These are phyloP conservation scores for Chaetodon trifascialis DNA, from an alignment of 2,113 vertebrate genomes.

Conservation along the genomic window DNA sequence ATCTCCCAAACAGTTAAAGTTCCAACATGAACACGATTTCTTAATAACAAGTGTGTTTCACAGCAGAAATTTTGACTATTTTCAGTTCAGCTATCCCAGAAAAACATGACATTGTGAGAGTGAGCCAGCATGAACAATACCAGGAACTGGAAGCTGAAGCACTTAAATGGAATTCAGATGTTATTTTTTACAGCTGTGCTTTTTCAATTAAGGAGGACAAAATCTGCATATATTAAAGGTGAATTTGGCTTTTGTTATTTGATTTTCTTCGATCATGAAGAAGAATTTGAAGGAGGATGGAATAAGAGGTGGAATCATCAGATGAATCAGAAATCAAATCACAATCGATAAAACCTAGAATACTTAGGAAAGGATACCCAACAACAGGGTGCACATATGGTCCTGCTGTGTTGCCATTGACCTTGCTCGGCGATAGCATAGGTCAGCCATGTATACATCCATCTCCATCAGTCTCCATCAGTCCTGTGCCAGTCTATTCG, in stretches of 20 bases:
- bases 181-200: neutral
- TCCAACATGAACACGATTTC: neutral
- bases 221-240: neutral
- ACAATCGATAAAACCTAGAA: constrained; percentile 7
- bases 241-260: neutral
- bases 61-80: neutral
- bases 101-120: neutral
- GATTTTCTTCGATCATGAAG: neutral
- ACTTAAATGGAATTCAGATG: neutral
- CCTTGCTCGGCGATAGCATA: constrained; percentile 54
- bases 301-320: constrained; percentile 15
- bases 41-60: neutral
- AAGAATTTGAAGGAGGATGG: neutral
- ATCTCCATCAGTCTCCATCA: constrained; percentile 61
- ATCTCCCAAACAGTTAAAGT: neutral
- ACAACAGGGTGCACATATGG: constrained; percentile 32
- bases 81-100: neutral
- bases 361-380: constrained; percentile 1
- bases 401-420: constrained; percentile 33
- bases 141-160: neutral
- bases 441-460: constrained; percentile 60
- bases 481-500: constrained; percentile 47
- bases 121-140: neutral
- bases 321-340: constrained; percentile 10
- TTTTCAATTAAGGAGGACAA: neutral